Base-by-base conservation (phyloP, 2,113 vertebrate genomes). In the Epinephelus lanceolatus region DNA sequence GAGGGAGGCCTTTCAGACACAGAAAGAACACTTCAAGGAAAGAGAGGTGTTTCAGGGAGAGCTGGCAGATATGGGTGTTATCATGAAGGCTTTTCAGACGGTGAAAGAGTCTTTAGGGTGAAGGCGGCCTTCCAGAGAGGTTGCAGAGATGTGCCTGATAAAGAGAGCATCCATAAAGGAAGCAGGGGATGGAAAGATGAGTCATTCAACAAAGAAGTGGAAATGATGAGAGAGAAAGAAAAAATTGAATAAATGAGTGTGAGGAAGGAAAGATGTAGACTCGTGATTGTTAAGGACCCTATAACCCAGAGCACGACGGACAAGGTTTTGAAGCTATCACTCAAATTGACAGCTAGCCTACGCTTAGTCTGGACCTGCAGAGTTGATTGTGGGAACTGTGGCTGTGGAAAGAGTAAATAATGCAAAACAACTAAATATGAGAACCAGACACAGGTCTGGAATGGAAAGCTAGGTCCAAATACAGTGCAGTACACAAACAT, bases 151-250 rank as follows among this genome's bases (percentile, higher is more conserved):
- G 37, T 47, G 70, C 69, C 56, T 88, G 84, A 83, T 86, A 76
- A 88, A 86, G 78, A 80, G 52, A 42, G 63, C 49, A 42, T 85
- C 55, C 59, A 68, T 83, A 80, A 87, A 89, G 77, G 73, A 77
- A 75, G 80, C 65, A 81, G 74, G 18, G 76, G 25, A 75, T 81
- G 80, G 75, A 79, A 87, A 87, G 80, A 91, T 84, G 73, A 92
- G 52, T 71, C 84, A 81, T 70, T 90, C 74, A 71, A 71, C 55
- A 82, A 82, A 83, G 55, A 83, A 67, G 69, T 81, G 82, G 78
- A 87, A 87, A 71, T 78, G 71, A 84, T 70, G 78, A 87, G 61
- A 57, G 30, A 55, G 70, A 76, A n/a, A 86, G 40, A 71, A 23
- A 65, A 70, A 74, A 63, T 70, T 71, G n/a, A 81, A 75, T 9